Percentiles rank a stretch among this genome's conserved stretches.
phyloP scores from a whole-genome alignment of 2,113 vertebrate genomes.

The Zingel zingel region DNA sequence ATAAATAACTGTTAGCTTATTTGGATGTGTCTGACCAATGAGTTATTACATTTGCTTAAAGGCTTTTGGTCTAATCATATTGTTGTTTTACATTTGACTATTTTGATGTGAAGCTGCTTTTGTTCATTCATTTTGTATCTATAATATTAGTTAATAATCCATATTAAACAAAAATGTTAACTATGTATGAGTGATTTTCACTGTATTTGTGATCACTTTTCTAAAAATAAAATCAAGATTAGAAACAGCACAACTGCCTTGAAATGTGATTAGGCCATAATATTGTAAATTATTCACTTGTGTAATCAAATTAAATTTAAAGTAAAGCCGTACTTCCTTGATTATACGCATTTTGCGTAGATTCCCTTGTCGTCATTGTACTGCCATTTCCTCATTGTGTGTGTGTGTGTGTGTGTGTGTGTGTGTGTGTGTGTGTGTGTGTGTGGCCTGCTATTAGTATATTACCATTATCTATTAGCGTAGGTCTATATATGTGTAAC shows the following conservation, averaged over 20 bases:
- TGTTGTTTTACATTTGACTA: background rate
- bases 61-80: background rate
- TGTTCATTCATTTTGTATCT: background rate
- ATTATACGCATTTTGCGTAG: background rate
- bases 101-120: background rate
- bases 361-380: constrained; percentile 39
- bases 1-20: background rate
- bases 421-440: background rate
- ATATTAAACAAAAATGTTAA: background rate
- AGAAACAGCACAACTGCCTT: background rate
- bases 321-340: background rate
- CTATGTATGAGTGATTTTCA: background rate
- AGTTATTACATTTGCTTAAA: background rate
- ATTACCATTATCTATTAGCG: background rate
- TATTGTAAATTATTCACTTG: background rate
- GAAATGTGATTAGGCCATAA: background rate
- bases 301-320: background rate
- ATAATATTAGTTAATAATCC: background rate
- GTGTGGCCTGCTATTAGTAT: background rate
- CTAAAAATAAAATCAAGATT: background rate
- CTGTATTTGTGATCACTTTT: background rate
- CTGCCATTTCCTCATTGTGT: constrained; percentile 16
- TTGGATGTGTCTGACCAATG: background rate
- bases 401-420: background rate
- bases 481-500: background rate